phyloP scores from a whole-genome alignment of 2,113 vertebrate genomes.

The Oryzias woworae region DNA sequence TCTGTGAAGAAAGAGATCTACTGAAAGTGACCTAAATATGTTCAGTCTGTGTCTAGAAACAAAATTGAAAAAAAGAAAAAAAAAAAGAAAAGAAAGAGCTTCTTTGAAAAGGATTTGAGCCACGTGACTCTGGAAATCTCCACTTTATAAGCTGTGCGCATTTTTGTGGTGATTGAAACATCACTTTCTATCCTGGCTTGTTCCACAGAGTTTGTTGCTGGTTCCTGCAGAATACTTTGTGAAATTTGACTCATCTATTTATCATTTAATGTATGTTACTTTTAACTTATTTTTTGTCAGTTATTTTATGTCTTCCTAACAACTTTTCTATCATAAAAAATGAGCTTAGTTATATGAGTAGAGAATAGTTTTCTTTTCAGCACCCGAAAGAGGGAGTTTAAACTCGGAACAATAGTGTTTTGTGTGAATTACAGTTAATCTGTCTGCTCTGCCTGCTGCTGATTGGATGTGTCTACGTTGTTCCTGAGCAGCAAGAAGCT shows the following conservation, averaged over 20 bases:
- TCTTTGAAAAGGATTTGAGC: slow-evolving; percentile 7
- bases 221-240: background rate
- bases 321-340: too few species aligned
- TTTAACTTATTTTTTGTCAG: too few species aligned
- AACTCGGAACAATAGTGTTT: slow-evolving; percentile 54
- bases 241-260: too few species aligned
- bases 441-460: slow-evolving; percentile 44
- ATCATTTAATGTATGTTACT: too few species aligned
- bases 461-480: slow-evolving; percentile 51
- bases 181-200: slow-evolving; percentile 6
- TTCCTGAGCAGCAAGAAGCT: slow-evolving; percentile 40
- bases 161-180: background rate
- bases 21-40: background rate
- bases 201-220: slow-evolving; percentile 5
- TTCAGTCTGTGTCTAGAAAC: background rate
- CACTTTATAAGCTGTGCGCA: background rate
- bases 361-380: too few species aligned
- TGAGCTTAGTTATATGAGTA: too few species aligned
- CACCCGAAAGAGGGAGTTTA: slow-evolving; percentile 6
- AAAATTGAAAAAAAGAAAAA: background rate
- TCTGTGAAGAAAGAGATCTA: background rate
- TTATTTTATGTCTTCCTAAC: too few species aligned
- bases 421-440: slow-evolving; percentile 64
- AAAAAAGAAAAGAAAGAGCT: slow-evolving; percentile 1
- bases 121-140: slow-evolving; percentile 14